Base-by-base conservation (phyloP, 2,888 invertebrate genomes). In the Liopterus haemorrhoidalis region DNA sequence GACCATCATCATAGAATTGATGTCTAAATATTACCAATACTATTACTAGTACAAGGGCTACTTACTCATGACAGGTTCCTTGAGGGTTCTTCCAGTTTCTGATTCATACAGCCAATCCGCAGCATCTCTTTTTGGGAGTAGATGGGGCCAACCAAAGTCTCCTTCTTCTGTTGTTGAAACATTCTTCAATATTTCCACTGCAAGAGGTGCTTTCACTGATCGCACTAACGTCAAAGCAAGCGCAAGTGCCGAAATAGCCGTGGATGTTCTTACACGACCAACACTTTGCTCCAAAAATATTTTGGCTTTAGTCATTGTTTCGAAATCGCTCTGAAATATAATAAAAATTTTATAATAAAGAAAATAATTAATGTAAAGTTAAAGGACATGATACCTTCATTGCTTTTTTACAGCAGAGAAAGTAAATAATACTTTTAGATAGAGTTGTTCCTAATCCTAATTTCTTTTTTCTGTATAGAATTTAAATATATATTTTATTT, bases 151-250 rank as follows among this genome's bases (percentile, higher is more conserved):
- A 1, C 79, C 79, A 47, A 81, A 81, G 54, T 81, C 81, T 0
- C 79, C 79, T 57, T 80, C 80, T 60, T 80, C 79, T 1, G 78
- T 78, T 0, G 79, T 79, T 0, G 79, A 79, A 1, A 74, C 74
- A 48, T 78, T 78, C 18, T 71, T 65, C 27, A 81, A 58, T 48
- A 76, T 75, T 5, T 73, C 67, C 2, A 80, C 63, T 0, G 78
- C 78, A 66, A 75, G 75, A 0, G 73, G 71, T 1, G 77, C 71
- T 25, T 74, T 63, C 3, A 62, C 62, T 41, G 66, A 66, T 45
- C 60, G 52, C 6, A 62, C 63, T 45, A 78, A 61, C 6, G 78
- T 76, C 20, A 81, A 61, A 0, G 78, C 78, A 24, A 79, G 63
- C 0, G 78, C 75, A 2, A 77, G 70, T 2, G 78, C 74, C 31